Conservation (phyloP, 2,888 invertebrate genomes). For the Phasia obesa region DNA sequence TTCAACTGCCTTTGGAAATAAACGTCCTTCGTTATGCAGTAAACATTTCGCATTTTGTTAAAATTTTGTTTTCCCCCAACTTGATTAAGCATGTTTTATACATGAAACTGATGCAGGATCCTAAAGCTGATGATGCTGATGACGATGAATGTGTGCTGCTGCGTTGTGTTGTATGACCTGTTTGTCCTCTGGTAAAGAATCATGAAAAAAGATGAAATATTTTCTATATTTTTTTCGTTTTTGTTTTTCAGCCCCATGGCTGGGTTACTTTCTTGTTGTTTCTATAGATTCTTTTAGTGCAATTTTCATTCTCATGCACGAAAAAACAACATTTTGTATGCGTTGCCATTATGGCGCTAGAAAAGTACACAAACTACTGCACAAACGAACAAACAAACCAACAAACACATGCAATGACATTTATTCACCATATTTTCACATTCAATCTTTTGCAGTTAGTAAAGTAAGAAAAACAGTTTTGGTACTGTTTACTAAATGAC, state of each 20-base stretch:
- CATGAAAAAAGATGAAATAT: conserved; percentile 76
- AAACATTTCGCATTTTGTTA: conserved; percentile 62
- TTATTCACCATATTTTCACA: conserved; percentile 55
- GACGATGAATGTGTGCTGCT: conserved; percentile 33
- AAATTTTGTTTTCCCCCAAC: conserved; percentile 62
- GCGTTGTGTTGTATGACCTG: conserved; percentile 76
- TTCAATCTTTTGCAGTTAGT: conserved; percentile 63
- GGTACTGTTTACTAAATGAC: conserved; percentile 69
- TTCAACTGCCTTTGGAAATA: conserved; percentile 70
- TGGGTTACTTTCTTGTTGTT: conserved; percentile 37
- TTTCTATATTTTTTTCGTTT: conserved; percentile 72
- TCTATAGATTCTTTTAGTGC: conserved; percentile 26
- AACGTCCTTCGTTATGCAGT: conserved; percentile 68
- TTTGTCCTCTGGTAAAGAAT: conserved; percentile 79
- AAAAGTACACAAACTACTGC: conserved; percentile 37
- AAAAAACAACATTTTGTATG: conserved; percentile 68
- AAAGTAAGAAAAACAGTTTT: conserved; percentile 59
- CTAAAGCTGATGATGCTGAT: conserved; percentile 44
- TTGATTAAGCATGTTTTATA: conserved; percentile 65
- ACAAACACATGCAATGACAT: conserved; percentile 20
- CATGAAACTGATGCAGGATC: conserved; percentile 47
- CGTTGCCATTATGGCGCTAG: conserved; percentile 70
- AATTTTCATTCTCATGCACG: conserved; percentile 60
- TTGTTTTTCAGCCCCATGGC: conserved; percentile 65
- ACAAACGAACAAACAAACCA: neutral